A percentile compares a stretch with the other conserved stretches of the same genome.
phyloP scores from a whole-genome alignment of 2,113 vertebrate species.

The Paramisgurnus dabryanus region DNA sequence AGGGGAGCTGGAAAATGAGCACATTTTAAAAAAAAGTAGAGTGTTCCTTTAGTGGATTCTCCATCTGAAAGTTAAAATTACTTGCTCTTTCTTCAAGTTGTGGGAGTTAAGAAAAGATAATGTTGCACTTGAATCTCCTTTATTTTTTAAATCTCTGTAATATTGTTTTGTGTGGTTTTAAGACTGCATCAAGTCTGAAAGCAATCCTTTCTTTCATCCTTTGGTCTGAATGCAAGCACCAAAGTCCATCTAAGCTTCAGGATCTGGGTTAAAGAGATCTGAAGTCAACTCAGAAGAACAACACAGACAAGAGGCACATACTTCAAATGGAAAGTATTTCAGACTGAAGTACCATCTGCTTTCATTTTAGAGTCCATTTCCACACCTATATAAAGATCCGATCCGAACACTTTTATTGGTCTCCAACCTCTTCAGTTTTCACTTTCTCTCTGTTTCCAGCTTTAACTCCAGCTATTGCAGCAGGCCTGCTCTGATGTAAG shows the following conservation, averaged over 20 bases:
- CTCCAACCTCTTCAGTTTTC: conserved; percentile 50
- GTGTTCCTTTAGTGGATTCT: no score
- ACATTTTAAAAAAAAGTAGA: no score
- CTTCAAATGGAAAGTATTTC: conserved; percentile 80
- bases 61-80: no score
- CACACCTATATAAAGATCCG: conserved; percentile 79
- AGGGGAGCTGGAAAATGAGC: no score
- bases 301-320: conserved; percentile 61
- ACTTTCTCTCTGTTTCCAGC: conserved; percentile 16
- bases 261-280: conserved; percentile 61
- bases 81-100: background rate
- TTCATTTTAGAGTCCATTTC: conserved; percentile 74
- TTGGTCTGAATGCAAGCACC: conserved; percentile 11
- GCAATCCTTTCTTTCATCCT: background rate
- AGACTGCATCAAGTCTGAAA: conserved; percentile 10
- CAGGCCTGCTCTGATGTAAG: background rate
- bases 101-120: background rate
- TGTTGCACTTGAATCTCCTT: background rate
- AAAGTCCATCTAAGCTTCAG: conserved; percentile 53
- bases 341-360: conserved; percentile 73
- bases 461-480: conserved; percentile 48
- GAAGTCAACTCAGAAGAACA: conserved; percentile 61
- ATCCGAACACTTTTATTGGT: conserved; percentile 72
- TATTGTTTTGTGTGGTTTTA: conserved; percentile 6
- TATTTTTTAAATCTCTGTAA: background rate